Evolutionary conservation across 2,113 vertebrate species (phyloP).

Genomic region (Onychostruthus taczanowskii): DNA sequence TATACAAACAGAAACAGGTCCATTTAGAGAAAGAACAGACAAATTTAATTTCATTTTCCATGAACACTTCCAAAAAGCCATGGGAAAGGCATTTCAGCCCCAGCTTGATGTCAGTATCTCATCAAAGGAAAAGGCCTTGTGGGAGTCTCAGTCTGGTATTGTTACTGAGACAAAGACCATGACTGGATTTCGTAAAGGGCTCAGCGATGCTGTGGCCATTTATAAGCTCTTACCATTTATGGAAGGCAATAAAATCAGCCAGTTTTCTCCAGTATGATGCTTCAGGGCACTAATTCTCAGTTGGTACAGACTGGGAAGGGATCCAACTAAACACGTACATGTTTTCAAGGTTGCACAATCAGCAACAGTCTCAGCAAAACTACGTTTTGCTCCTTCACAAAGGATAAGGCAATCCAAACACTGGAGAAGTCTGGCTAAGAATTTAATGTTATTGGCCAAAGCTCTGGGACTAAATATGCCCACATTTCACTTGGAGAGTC

Average conservation of each 20-base stretch:
- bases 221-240: neutral
- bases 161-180: constrained; percentile 12
- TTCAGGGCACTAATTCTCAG: neutral
- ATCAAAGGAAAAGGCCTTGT: constrained; percentile 7
- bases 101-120: neutral
- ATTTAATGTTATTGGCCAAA: neutral
- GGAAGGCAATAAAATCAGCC: neutral
- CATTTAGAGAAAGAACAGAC: neutral
- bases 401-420: constrained; percentile 8
- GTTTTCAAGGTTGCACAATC: constrained; percentile 8
- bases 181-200: neutral
- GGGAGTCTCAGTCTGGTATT: constrained; percentile 20
- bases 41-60: constrained; percentile 13
- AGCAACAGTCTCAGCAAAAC: neutral
- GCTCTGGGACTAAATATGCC: neutral
- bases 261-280: neutral
- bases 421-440: neutral
- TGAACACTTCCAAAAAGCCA: neutral
- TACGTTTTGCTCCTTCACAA: neutral
- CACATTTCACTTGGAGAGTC: neutral
- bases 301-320: constrained; percentile 5
- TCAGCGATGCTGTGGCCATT: neutral
- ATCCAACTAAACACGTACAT: neutral
- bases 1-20: neutral
- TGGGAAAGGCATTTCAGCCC: constrained; percentile 7